Evolutionary conservation across 2,797 vertebrate genomes (phyloP).

Genomic region (Balearica regulorum): DNA sequence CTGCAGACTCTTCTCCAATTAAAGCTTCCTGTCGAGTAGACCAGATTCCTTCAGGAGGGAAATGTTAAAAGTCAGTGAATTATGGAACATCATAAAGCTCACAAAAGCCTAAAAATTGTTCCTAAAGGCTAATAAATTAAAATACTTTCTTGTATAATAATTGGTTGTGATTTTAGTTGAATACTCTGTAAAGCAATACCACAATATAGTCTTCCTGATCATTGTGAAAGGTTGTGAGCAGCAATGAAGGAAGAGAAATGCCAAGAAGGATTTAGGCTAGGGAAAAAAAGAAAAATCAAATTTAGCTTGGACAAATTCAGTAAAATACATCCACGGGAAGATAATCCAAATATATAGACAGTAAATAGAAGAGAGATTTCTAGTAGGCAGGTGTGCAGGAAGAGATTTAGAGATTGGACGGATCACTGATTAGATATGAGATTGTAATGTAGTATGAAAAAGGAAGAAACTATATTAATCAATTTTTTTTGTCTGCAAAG

Average conservation of each 20-base stretch:
- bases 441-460: not conserved
- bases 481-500: not conserved
- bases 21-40: not conserved
- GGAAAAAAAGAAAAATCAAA: not conserved
- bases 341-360: not conserved
- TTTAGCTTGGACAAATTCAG: not conserved
- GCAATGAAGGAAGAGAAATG: not conserved
- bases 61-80: conserved; percentile 49
- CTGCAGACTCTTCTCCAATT: conserved; percentile 42
- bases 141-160: conserved; percentile 12
- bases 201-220: not conserved
- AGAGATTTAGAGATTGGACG: not conserved
- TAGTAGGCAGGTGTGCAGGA: not conserved
- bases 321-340: not conserved
- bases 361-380: not conserved
- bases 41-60: conserved; percentile 23
- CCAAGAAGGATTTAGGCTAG: not conserved
- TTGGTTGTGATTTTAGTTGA: conserved; percentile 11
- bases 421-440: not conserved
- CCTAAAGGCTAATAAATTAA: conserved; percentile 18
- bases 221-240: not conserved
- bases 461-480: not conserved
- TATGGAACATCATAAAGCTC: conserved; percentile 25
- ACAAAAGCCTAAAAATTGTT: conserved; percentile 5
- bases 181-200: not conserved